These are phyloP conservation scores for Cataglyphis livida DNA, from an alignment of 2,888 invertebrate species.

Conservation along the genomic window DNA sequence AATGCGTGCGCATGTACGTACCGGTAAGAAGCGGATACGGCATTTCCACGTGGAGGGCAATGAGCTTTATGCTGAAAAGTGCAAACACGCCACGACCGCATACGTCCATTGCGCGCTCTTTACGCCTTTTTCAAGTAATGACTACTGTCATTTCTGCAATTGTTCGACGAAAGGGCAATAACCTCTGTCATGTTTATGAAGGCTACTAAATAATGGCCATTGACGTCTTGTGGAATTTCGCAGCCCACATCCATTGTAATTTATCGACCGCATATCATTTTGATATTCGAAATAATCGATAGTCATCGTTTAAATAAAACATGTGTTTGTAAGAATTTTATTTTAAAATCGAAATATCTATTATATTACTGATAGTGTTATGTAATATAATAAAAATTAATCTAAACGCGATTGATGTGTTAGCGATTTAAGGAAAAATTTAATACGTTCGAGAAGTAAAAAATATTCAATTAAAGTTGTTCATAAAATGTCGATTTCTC, in stretches of 20 bases:
- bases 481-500: neutral
- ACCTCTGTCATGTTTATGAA: constrained; percentile 62
- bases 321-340: neutral
- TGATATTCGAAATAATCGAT: constrained; percentile 6
- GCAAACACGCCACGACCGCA: constrained; percentile 72
- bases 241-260: neutral
- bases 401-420: neutral
- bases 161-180: constrained; percentile 76
- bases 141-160: constrained; percentile 74
- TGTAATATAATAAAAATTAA: neutral
- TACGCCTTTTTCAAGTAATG: constrained; percentile 79
- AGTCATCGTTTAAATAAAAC: neutral
- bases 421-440: neutral
- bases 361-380: neutral
- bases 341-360: neutral
- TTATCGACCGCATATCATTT: constrained; percentile 8
- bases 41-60: constrained; percentile 35
- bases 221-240: constrained; percentile 25
- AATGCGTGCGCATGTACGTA: constrained; percentile 53
- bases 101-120: constrained; percentile 71
- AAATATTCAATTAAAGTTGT: neutral
- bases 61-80: constrained; percentile 64
- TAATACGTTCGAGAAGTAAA: neutral
- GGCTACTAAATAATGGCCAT: constrained; percentile 22
- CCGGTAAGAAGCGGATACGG: constrained; percentile 53